phyloP scores from a whole-genome alignment of 2,888 invertebrate genomes.

The Branchipolynoe longqiensis region DNA sequence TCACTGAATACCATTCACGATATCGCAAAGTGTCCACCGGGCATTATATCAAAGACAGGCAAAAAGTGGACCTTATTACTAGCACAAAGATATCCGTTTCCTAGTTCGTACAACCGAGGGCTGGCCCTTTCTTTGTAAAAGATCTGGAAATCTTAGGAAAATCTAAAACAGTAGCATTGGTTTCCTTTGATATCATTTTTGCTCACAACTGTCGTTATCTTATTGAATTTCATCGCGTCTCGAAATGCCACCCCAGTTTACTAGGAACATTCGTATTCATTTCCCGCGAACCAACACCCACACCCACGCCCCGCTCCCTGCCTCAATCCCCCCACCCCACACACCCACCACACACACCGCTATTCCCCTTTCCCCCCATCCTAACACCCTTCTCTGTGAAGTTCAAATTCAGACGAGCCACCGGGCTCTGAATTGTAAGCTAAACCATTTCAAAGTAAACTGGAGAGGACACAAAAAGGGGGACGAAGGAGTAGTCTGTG shows the following conservation, averaged over 20 bases:
- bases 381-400: neutral
- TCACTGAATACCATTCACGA: too few species aligned
- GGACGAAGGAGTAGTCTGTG: too few species aligned
- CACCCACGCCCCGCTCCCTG: too few species aligned
- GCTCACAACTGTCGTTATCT: neutral
- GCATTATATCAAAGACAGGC: too few species aligned
- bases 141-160: neutral
- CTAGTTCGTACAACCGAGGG: too few species aligned
- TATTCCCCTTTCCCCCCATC: too few species aligned
- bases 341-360: too few species aligned
- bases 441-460: neutral
- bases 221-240: neutral
- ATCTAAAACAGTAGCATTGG: neutral
- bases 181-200: conserved; percentile 31
- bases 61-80: too few species aligned
- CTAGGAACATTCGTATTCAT: neutral
- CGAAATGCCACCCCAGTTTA: neutral
- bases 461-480: neutral
- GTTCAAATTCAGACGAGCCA: neutral
- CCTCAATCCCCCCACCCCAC: too few species aligned
- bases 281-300: neutral
- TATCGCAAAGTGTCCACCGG: too few species aligned
- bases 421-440: neutral
- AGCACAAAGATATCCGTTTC: too few species aligned
- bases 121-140: too few species aligned